These are phyloP conservation scores for Enteromius anoplus DNA, from an alignment of 2,797 vertebrate genomes.

Conservation along the genomic window DNA sequence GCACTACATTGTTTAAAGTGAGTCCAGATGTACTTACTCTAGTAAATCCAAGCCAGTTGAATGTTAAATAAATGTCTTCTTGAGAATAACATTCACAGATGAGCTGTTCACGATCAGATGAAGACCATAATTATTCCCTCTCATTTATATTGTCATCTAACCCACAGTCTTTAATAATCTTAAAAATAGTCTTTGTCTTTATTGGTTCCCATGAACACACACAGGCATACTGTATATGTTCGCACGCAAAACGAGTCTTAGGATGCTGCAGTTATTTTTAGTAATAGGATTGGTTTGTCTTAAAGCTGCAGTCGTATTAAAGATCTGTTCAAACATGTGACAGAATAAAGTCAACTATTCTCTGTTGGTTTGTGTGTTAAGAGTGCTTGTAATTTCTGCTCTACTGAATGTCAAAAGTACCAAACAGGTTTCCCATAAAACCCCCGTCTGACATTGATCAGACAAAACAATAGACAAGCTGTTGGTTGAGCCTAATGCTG, in stretches of 20 bases:
- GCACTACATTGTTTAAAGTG: neutral
- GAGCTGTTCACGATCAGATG: neutral
- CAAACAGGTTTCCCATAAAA: neutral
- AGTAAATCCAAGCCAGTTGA: neutral
- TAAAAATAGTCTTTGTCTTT: slow-evolving; percentile 12
- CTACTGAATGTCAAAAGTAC: neutral
- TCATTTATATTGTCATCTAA: neutral
- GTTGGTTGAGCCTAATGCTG: no score
- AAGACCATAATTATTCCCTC: neutral
- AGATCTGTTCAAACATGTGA: slow-evolving; percentile 64
- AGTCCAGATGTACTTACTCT: neutral
- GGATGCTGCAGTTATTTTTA: slow-evolving; percentile 30
- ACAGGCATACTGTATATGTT: neutral
- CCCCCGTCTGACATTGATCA: neutral
- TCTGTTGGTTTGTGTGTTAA: neutral
- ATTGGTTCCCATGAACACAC: slow-evolving; percentile 1
- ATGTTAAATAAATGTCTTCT: no score
- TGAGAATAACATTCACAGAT: neutral
- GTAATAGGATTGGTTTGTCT: slow-evolving; percentile 76
- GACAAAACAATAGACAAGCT: neutral
- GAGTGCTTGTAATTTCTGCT: neutral
- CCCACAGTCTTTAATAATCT: neutral
- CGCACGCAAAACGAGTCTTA: slow-evolving; percentile 43
- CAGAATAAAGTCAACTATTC: slow-evolving; percentile 31
- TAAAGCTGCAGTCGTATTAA: slow-evolving; percentile 63